Conservation (phyloP, 2,113 vertebrate genomes). For the Scomber japonicus region DNA sequence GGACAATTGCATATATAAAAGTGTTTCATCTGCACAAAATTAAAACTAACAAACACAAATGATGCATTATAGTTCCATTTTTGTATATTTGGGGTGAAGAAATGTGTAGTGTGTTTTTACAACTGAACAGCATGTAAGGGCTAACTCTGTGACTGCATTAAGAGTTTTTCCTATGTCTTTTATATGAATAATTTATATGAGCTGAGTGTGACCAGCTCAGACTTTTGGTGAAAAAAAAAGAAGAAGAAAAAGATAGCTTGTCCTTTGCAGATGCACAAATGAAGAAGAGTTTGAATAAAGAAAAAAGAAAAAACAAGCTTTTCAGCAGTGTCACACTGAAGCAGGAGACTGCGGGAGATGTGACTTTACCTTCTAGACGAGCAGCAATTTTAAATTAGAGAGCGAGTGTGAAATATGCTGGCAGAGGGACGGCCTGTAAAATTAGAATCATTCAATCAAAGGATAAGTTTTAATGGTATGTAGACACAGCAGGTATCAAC, state of each 20-base stretch:
- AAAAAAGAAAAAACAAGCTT: background rate
- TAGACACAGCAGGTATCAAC: background rate
- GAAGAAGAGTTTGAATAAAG: background rate
- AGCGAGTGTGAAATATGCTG: constrained; percentile 11
- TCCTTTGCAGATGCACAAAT: background rate
- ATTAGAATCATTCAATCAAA: background rate
- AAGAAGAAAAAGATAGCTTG: background rate
- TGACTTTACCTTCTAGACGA: constrained; percentile 8
- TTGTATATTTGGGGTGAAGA: no score
- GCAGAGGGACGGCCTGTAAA: background rate
- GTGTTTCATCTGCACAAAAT: no score
- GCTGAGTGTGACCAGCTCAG: background rate
- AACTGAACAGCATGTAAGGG: background rate
- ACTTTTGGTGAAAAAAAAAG: constrained; percentile 1
- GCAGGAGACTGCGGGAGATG: background rate
- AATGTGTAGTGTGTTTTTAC: no score
- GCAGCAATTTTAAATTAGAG: constrained; percentile 7
- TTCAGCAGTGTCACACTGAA: background rate
- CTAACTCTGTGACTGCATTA: background rate
- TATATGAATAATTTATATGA: constrained; percentile 22
- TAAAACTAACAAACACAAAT: no score
- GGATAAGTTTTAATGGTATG: background rate
- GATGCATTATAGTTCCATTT: no score
- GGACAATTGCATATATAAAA: no score
- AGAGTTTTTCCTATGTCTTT: background rate